Base-by-base conservation (phyloP, 1,140 invertebrate species). In the Nasonia vitripennis region DNA sequence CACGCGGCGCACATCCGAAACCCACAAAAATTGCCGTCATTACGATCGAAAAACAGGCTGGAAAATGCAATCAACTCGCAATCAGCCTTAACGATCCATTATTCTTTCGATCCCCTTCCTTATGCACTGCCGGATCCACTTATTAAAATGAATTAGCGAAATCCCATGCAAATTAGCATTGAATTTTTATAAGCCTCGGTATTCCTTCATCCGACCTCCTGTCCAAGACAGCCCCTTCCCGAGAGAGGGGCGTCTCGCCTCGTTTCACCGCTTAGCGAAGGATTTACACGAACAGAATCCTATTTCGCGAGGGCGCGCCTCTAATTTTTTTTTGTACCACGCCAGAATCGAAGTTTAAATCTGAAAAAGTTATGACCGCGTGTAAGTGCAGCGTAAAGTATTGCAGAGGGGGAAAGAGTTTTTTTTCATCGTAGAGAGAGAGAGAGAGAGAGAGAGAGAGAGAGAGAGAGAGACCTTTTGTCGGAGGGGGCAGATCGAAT, bases 61-160 rank as follows among this genome's bases (percentile, higher is more conserved):
- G 2, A 14, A 51, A 51, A 51, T 0, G 48, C 14, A 11, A 45
- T 77, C 37, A 45, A 9, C 41, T 51, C 48, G 48, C 2, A 51
- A 51, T 51, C 12, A 51, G 10, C 48, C 2, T 51, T 51, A 51
- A 51, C 48, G 48, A 51, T 51, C 48, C 48, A 51, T 51, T 51
- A 45, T 45, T 17, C 14, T 51, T 14, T 51, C 48, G 14, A 17
- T 51, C 48, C 48, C 48, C 12, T 14, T 17, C 48, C 12, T 17
- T 17, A 3, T 48, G 2, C 2, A 12, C 14, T 14, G 14, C 12
- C 48, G 48, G 48, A 45, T 41, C 37, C 31, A 37, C 77, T 62
- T 81, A 81, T 81, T 81, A 68, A n/a, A 85, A 85, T 81, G 41
- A 81, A 81, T 81, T 81, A 68, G 17, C 34, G 27, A 73, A 77